Conservation (phyloP, 2,888 invertebrate genomes). For the Athetis lepigone region DNA sequence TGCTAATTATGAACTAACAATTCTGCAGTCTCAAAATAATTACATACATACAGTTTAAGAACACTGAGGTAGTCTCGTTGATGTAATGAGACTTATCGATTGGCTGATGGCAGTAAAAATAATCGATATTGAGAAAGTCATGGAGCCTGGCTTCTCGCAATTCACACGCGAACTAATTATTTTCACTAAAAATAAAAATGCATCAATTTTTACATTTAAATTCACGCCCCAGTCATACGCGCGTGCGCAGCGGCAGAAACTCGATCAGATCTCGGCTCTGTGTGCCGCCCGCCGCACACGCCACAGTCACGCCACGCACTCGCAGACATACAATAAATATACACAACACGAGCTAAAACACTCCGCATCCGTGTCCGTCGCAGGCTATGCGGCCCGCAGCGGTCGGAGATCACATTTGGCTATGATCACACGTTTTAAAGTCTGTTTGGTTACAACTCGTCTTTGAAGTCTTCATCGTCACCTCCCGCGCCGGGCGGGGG, state of each 20-base stretch:
- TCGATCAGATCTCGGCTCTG: constrained; percentile 74
- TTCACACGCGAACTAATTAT: constrained; percentile 74
- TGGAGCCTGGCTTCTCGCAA: constrained; percentile 69
- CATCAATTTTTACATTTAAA: constrained; percentile 82
- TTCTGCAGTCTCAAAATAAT: constrained; percentile 90
- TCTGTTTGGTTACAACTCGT: constrained; percentile 93
- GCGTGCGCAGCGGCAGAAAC: constrained; percentile 73
- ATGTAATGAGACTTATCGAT: constrained; percentile 75
- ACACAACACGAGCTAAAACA: constrained; percentile 84
- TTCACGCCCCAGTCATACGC: constrained; percentile 61
- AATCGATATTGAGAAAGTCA: constrained; percentile 71
- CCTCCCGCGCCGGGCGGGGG: constrained; percentile 94
- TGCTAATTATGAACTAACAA: constrained; percentile 89
- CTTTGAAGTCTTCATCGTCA: constrained; percentile 94
- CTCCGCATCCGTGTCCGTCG: constrained; percentile 76
- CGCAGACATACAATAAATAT: constrained; percentile 82
- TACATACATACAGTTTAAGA: constrained; percentile 84
- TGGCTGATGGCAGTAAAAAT: constrained; percentile 59
- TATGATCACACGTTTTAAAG: constrained; percentile 80
- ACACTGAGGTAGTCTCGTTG: constrained; percentile 85
- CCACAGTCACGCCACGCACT: constrained; percentile 62
- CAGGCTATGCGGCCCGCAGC: constrained; percentile 70
- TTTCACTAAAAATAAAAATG: constrained; percentile 86
- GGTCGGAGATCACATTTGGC: constrained; percentile 85
- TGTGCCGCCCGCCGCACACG: constrained; percentile 74